Base-by-base conservation (phyloP, 2,888 invertebrate genomes). In the Lamproptera curius region DNA sequence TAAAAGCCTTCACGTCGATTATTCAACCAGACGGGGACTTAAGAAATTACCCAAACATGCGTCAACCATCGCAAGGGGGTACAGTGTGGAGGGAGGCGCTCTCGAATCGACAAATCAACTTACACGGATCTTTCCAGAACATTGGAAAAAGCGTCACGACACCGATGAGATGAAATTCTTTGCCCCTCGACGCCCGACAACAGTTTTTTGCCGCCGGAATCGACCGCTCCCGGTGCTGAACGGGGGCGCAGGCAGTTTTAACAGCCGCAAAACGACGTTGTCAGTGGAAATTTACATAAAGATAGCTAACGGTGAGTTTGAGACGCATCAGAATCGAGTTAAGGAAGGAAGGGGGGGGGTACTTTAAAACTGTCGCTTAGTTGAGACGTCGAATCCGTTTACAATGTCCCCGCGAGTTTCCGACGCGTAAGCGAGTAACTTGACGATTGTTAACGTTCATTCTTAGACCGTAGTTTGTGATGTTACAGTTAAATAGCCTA, bases 361-460 rank as follows among this genome's bases (percentile, higher is more conserved):
- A 85, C 82, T 86, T 85, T 84, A 81, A 82, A 86, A 87, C 83
- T 87, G 86, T 82, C 86, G 79, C 83, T 81, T 75, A 81, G 83
- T 82, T 77, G 79, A 80, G 77, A 84, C 73, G 78, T 76, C 80
- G 80, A 82, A 84, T 82, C 78, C 79, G 81, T 80, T 86, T 85
- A 83, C 67, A 80, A 76, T 80, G 84, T 80, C 76, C 2, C 33
- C 63, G 71, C 70, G 67, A 63, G 61, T 60, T 61, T 55, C 50
- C 26, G 37, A 39, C 35, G 11, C 41, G 57, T 42, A 54, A 33
- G 16, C 17, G 59, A 55, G n/a, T n/a, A n/a, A n/a, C n/a, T n/a
- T n/a, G n/a, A n/a, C n/a, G n/a, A n/a, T n/a, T n/a, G n/a, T n/a
- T n/a, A n/a, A n/a, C n/a, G n/a, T n/a, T n/a, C n/a, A n/a, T n/a